These are phyloP conservation scores for Butastur rufipennis DNA, from an alignment of 2,113 vertebrate genomes.

Conservation along the genomic window DNA sequence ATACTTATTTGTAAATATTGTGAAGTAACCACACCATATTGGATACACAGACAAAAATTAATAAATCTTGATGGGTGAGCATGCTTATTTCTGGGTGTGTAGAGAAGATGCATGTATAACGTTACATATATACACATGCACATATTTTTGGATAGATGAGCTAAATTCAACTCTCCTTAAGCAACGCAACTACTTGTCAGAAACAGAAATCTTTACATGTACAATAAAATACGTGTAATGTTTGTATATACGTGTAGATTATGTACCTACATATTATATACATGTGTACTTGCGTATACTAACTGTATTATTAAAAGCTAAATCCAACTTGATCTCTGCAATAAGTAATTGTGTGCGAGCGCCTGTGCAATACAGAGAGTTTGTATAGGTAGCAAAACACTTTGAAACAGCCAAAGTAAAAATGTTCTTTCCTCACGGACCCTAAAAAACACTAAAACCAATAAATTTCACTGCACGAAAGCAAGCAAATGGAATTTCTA, in stretches of 20 bases:
- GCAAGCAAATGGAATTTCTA: not conserved
- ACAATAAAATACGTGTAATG: not conserved
- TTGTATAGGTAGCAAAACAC: not conserved
- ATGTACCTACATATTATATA: not conserved
- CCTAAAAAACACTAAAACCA: not conserved
- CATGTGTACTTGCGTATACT: not conserved
- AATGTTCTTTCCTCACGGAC: not conserved
- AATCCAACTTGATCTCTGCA: not conserved
- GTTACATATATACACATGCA: not conserved
- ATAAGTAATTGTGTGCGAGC: not conserved
- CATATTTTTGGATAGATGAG: not conserved
- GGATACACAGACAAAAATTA: not conserved
- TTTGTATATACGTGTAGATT: not conserved
- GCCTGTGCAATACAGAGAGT: not conserved
- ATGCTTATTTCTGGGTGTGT: not conserved
- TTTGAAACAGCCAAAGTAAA: not conserved
- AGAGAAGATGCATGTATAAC: not conserved
- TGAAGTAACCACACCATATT: not conserved
- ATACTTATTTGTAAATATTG: not conserved
- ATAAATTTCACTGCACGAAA: not conserved
- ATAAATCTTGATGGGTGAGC: not conserved
- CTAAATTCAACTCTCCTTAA: not conserved
- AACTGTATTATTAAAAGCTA: slow-evolving; percentile 19
- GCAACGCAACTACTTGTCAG: not conserved
- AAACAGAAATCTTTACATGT: not conserved